Base-by-base conservation (phyloP, 2,888 invertebrate genomes). In the Autographa pulchrina region DNA sequence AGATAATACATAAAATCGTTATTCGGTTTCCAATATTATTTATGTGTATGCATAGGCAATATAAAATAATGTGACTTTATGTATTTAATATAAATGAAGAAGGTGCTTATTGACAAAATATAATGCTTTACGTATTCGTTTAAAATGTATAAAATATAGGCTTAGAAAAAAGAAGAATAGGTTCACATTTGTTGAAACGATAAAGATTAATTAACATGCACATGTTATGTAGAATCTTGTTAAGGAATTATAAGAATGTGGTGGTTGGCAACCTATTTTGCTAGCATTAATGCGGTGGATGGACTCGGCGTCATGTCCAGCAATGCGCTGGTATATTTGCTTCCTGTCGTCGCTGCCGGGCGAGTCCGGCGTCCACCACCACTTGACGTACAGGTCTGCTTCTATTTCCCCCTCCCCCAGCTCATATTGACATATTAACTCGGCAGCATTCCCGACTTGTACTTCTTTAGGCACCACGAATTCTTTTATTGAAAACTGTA, bases 331-430 rank as follows among this genome's bases (percentile, higher is more conserved):
- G 75, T 94, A 95, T 31, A 94, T 80, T 66, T 78, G 91, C 61
- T 78, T 79, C 65, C 80, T 84, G 43, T 88, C 82, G 5, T 89
- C 89, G 9, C 72, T 80, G n/a, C 81, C 73, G 11, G 80, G 78
- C 31, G 89, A 81, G 9, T 78, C 64, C 16, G 92, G 90, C 38
- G 86, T 90, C 89, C 90, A 90, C 93, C 93, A 95, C 95, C 95
- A 95, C 74, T 95, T 95, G 43, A 94, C 88, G 72, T 86, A 90
- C 48, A 91, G 72, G 0, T 74, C 84, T 16, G 76, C 78, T 9
- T 88, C 87, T 0, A 84, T 72, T 70, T 90, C 90, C 11, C 75
- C 75, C 8, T 73, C 75, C 9, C 54, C 74, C 59, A 91, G 67
- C 6, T 86, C 83, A 81, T 90, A 91, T 59, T 75, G 80, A 75